phyloP scores from a whole-genome alignment of 1,140 invertebrate genomes.

The Tyrophagus putrescentiae region DNA sequence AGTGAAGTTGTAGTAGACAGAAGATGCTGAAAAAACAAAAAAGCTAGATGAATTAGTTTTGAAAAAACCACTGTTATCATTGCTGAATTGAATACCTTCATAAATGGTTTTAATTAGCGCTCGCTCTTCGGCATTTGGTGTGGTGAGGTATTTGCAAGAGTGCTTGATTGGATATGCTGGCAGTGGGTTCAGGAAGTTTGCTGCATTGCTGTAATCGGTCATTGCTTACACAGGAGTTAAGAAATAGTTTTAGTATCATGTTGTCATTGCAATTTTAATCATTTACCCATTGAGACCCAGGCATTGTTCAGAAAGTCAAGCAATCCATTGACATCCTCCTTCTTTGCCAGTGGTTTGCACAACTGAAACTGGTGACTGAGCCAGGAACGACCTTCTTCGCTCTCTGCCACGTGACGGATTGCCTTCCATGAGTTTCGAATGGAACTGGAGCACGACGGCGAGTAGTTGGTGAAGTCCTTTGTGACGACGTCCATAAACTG shows the following conservation, averaged over 20 bases:
- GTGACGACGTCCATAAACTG: slow-evolving; percentile 62
- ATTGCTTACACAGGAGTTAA: too few species aligned
- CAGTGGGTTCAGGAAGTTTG: slow-evolving; percentile 59
- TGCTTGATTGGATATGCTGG: slow-evolving; percentile 68
- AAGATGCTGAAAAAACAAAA: slow-evolving; percentile 45
- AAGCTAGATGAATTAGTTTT: too few species aligned
- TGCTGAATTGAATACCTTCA: too few species aligned
- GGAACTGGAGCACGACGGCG: slow-evolving; percentile 48
- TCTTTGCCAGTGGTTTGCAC: slow-evolving; percentile 49
- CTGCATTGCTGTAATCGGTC: slow-evolving; percentile 79
- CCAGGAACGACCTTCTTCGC: slow-evolving; percentile 49
- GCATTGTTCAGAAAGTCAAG: slow-evolving; percentile 35
- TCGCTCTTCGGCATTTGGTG: slow-evolving; percentile 37
- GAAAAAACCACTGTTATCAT: too few species aligned
- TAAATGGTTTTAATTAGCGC: slow-evolving; percentile 45
- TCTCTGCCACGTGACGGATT: slow-evolving; percentile 43
- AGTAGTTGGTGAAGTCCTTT: slow-evolving; percentile 49
- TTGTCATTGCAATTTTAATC: too few species aligned
- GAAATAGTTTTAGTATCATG: too few species aligned
- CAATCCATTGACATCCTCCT: slow-evolving; percentile 34
- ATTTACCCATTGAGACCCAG: slow-evolving; percentile 61
- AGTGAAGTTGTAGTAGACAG: slow-evolving; percentile 67
- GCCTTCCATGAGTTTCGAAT: slow-evolving; percentile 62
- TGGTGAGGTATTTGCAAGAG: slow-evolving; percentile 43
- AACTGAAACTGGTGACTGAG: slow-evolving; percentile 53